Evolutionary conservation across 2,113 vertebrate species (phyloP), one percentile per base, ranked within the genome.

Genomic region (Sakesphorus luctuosus): DNA sequence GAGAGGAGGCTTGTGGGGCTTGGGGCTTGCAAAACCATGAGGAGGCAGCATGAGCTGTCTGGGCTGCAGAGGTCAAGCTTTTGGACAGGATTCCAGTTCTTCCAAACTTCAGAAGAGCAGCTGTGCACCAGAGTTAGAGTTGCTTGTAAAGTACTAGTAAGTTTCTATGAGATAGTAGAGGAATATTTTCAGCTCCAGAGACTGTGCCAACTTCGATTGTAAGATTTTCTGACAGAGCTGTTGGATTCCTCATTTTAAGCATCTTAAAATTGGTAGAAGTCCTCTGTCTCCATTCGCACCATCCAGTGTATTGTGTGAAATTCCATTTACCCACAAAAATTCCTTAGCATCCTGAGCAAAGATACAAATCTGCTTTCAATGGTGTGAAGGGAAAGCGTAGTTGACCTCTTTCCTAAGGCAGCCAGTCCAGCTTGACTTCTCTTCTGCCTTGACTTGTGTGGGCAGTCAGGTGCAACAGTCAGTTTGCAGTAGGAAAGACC

Each of bases 221-320:
- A 25, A 63, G 31, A 24, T 69, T 56, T 93, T 26, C 21, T 12
- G 24, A 18, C 0, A 2, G 26, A 65, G 13, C 14, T 82, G 5
- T 47, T 20, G 20, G 15, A 38, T 28, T 77, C 26, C 36, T 68
- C 75, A 9, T 33, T 77, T 81, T 43, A 67, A 50, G 7, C 11
- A 12, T 33, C 31, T 79, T 67, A 36, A 75, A 82, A 49, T 19
- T 4, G 9, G 17, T 43, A 43, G 53, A 93, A n/a, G 56, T 21
- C 15, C 3, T 59, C 10, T 46, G 38, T 56, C 7, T 20, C 14
- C 4, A 5, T 50, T 52, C 18, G 20, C 10, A 4, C 5, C 12
- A 33, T 65, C 18, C 49, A 56, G 7, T 29, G 35, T 6, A 0
- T 65, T 46, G n/a, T 0, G 0, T 72, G n/a, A 6, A 72, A 31